Base-by-base conservation (phyloP, 1,140 invertebrate genomes). In the Phymastichus coffea region DNA sequence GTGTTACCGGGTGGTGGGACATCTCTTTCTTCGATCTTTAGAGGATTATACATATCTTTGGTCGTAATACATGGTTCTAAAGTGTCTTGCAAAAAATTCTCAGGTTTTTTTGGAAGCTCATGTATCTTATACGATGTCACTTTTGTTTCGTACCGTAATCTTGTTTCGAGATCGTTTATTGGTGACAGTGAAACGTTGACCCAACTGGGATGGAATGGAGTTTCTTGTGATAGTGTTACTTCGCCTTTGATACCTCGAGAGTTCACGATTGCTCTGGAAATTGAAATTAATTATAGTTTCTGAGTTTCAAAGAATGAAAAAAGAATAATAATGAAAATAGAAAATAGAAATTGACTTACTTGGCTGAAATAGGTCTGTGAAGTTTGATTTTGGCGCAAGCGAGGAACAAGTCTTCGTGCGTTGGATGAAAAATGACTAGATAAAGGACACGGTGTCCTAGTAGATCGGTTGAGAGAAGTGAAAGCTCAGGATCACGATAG, bases 141-240 rank as follows among this genome's bases (percentile, higher is more conserved):
- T 69, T 83, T 81, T 14, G 81, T 80, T 8, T 78, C 80, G 60
- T 87, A 88, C 4, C 85, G 81, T 2, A 88, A 72, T 70, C 84
- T 83, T 0, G 84, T 84, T 75, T 86, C 86, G 41, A 87, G 78
- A 64, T 86, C 82, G 55, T 84, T 81, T 1, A 83, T 84, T 37
- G 83, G 83, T 2, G 80, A 82, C 17, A 95, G 71, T 54, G 89
- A 87, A 48, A 96, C 86, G 65, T 86, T 87, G 0, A 93, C 78
- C 79, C 87, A 88, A 0, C 94, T 95, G 0, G 91, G 88, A 76
- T 94, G 88, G 70, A 92, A 95, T 7, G 87, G 87, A 0, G 91
- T 93, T 19, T 87, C 83, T 80, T 98, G 95, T 8, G 81, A 84
- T 25, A 97, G 85, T 2, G 82, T 87, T 2, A 97, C 82, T 43